Evolutionary conservation across 2,797 vertebrate species (phyloP).

Genomic region (Chrysocyon brachyurus): DNA sequence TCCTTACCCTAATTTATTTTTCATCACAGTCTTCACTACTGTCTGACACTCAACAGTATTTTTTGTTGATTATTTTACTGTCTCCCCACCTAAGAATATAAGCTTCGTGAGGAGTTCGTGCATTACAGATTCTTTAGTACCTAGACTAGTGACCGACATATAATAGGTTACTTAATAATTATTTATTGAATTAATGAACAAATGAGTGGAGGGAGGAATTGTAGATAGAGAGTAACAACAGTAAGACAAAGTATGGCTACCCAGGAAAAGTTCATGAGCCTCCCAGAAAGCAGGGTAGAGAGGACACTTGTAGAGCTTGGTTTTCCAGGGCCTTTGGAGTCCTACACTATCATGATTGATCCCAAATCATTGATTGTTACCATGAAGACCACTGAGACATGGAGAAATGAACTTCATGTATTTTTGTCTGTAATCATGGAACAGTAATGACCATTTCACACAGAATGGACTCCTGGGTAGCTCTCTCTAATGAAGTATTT

Average conservation of each 20-base stretch:
- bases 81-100: not conserved
- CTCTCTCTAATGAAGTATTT: conserved; percentile 29
- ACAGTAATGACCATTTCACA: not conserved
- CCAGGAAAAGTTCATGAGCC: not conserved
- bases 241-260: not conserved
- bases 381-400: not conserved
- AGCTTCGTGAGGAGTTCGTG: not conserved
- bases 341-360: not conserved
- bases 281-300: not conserved
- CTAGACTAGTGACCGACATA: conserved; percentile 1
- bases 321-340: not conserved
- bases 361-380: not conserved
- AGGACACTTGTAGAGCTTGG: not conserved
- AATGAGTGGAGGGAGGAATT: not conserved
- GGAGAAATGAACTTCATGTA: not conserved
- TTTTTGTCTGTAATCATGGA: conserved; percentile 24
- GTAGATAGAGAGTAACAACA: not conserved
- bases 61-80: not conserved
- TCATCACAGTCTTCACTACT: not conserved
- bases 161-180: conserved; percentile 8
- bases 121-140: not conserved
- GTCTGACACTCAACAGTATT: conserved; percentile 7
- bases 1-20: not conserved
- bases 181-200: conserved; percentile 19
- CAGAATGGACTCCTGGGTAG: not conserved